Evolutionary conservation across 2,888 invertebrate genomes (phyloP), one percentile per base, ranked within the genome.

Genomic region (Dioctria linearis): DNA sequence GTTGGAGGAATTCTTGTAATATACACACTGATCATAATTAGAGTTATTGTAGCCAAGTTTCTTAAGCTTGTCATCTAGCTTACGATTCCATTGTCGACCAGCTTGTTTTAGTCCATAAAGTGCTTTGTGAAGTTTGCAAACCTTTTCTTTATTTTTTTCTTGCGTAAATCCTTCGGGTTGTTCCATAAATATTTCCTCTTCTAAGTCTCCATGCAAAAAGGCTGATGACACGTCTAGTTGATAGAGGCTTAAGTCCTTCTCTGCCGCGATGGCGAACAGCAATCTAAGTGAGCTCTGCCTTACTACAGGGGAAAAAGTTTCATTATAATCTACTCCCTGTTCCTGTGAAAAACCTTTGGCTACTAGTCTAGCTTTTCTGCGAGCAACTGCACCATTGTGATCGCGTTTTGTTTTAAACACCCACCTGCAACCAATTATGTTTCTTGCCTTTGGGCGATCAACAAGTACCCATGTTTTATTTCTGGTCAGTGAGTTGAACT

Each of bases 51-150:
- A 84, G 0, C 82, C 84, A 59, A 85, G 79, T 2, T 80, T 78
- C 6, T 78, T 69, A 0, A 85, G 25, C 37, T 82, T 80, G 2
- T 9, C 25, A 37, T 84, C 82, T 4, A 84, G 75, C 65, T 83
- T 83, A 9, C 61, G 59, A 51, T 85, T 84, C 83, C 84, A 85
- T 43, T 84, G 82, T 2, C 84, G 80, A 2, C 84, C 83, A n/a
- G 82, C 80, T 57, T 85, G 85, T 63, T 84, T 84, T 9, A 85
- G 76, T 3, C 84, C 84, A 63, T 85, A 84, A 3, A 85, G 67
- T 0, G 83, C 80, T 66, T 84, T 85, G 4, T 83, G 79, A 3
- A 84, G 79, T 54, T 80, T 83, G 49, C 84, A 73, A 0, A 84
- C 83, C 69, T 42, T 13, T 37, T 49, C 11, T 11, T 25, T n/a